Base-by-base conservation (phyloP, 1,140 invertebrate species). In the Brachionus manjavacas region DNA sequence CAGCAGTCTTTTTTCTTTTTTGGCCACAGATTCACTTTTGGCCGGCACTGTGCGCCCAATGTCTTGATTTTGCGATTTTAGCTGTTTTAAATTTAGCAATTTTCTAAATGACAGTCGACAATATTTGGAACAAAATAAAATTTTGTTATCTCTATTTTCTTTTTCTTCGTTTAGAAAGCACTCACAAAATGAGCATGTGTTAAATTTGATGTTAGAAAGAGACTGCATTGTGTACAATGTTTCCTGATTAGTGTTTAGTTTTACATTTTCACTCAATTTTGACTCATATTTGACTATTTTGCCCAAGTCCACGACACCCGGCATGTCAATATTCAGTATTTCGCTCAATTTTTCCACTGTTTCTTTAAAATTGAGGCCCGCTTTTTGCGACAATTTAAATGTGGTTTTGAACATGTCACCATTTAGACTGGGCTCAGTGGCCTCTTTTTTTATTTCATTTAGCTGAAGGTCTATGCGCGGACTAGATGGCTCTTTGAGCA, bases 31-130 rank as follows among this genome's bases (percentile, higher is more conserved):
- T 46, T 60, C 52, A 23, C 52, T 60, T 20, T 9, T 60, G 0
- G 20, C 1, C 16, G 52, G 8, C 8, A 60, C 52, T 39, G 39
- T 20, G 31, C 4, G 12, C 11, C 4, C 16, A 9, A 41, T 39
- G n/a, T 72, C 16, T 72, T 72, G 68, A 72, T 35, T 39, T 12
- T 68, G 66, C 16, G 68, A 72, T 72, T 72, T 72, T 16, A 72
- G 46, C 4, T 72, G 6, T 72, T 72, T 72, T 39, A 72, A 41
- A n/a, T 72, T 43, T 4, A 72, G 28, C 39, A 72, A 72, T 72
- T 72, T 72, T 72, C 41, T 39, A 41, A 72, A 72, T 41, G 68
- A 72, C 3, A 20, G 16, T 20, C 35, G 28, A 72, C 68, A 72
- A 23, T 41, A 72, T 72, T 72, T 41, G 6, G 68, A 72, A 20